Evolutionary conservation across 2,888 invertebrate genomes (phyloP).

Genomic region (Pyrgus malvae): DNA sequence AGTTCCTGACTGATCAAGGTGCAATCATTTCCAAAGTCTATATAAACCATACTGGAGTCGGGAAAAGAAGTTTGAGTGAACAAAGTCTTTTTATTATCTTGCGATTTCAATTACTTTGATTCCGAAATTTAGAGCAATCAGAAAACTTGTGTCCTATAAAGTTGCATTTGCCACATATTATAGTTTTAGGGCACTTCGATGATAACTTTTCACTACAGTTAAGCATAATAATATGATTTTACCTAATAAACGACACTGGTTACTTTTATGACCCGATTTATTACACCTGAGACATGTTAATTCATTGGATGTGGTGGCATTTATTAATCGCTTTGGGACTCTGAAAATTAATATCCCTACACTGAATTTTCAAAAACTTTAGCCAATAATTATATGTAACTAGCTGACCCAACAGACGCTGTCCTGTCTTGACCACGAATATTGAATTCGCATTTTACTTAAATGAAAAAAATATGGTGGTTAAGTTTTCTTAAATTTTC

Average conservation of each 20-base stretch:
- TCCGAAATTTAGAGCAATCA: not conserved
- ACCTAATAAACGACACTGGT: not conserved
- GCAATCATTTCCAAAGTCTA: slow-evolving; percentile 4
- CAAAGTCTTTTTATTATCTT: not conserved
- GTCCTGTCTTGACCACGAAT: no score
- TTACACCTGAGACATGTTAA: slow-evolving; percentile 6
- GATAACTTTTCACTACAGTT: slow-evolving; percentile 3
- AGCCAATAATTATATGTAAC: slow-evolving; percentile 28
- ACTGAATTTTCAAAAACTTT: slow-evolving; percentile 25
- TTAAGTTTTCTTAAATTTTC: no score
- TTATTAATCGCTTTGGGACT: not conserved
- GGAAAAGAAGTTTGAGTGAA: not conserved
- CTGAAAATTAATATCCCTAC: not conserved
- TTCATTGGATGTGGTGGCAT: not conserved
- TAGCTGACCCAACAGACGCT: no score
- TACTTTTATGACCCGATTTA: slow-evolving; percentile 1
- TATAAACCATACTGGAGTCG: not conserved
- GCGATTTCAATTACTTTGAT: not conserved
- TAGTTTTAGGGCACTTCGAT: not conserved
- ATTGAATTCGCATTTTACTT: no score
- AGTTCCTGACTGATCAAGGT: not conserved
- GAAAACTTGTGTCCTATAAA: not conserved
- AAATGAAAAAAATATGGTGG: no score
- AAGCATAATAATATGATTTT: not conserved
- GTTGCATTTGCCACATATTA: not conserved